phyloP scores from a whole-genome alignment of 2,113 vertebrate genomes.

The Herpetotheres cachinnans region DNA sequence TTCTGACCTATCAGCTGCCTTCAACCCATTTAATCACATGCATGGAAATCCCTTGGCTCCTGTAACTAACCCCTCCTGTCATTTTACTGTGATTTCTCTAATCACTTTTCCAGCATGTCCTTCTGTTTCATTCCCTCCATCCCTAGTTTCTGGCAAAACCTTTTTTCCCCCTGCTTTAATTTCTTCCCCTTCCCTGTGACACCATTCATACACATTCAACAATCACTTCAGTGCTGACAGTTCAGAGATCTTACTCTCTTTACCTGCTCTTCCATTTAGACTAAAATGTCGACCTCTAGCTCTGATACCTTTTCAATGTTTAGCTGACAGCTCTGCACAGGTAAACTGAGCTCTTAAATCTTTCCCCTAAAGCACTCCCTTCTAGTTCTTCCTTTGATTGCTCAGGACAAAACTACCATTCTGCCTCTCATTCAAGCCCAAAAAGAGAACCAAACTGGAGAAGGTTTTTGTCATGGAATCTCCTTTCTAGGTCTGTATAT shows the following conservation, averaged over 20 bases:
- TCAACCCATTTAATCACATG: not conserved
- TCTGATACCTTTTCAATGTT: not conserved
- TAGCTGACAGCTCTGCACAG: not conserved
- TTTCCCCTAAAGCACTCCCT: not conserved
- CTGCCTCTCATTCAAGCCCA: not conserved
- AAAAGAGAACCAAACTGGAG: not conserved
- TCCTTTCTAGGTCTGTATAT: not conserved
- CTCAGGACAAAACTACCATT: not conserved
- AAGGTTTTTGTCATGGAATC: not conserved
- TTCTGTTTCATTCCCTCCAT: not conserved
- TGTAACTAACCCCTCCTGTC: not conserved
- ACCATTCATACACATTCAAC: not conserved
- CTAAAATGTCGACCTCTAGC: not conserved
- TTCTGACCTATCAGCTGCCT: not conserved
- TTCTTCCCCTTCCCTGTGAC: not conserved
- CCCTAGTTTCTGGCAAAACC: not conserved
- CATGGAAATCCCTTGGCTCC: not conserved
- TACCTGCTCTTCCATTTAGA: not conserved
- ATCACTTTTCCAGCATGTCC: not conserved
- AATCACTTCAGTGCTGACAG: not conserved
- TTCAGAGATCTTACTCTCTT: not conserved
- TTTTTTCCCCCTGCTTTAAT: rapidly evolving
- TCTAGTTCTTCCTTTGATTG: not conserved
- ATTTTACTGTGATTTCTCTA: not conserved
- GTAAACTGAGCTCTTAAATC: not conserved